Evolutionary conservation across 2,113 vertebrate species (phyloP), one percentile per base, ranked within the genome.

Genomic region (Paraplagusia blochii): DNA sequence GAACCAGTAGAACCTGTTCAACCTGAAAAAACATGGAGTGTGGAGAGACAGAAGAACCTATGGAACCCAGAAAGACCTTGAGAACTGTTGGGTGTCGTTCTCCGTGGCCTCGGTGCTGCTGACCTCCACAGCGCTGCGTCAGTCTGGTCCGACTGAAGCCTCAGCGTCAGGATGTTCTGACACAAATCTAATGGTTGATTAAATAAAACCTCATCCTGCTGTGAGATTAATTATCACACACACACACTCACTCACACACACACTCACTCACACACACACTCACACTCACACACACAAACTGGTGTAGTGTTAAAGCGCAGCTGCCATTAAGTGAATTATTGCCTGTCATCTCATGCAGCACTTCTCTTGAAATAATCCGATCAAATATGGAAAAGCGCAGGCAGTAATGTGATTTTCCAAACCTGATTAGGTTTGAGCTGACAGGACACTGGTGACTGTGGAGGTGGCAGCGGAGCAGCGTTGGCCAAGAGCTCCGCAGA

Each of bases 291-390:
- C 22, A 29, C 22, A 85, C 87, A 82, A 83, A 77, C 72, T 70
- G 84, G 67, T 67, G 46, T 71, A 59, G 81, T 79, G 61, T 76
- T 67, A 53, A 70, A 73, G 65, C 18, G 33, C 15, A 35, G 67
- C 29, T 63, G 71, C 63, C 72, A 88, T 88, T 90, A 90, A 92
- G 45, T 84, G 71, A 88, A 87, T 91, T 90, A 90, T 84, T 14
- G 47, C 53, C 74, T 78, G 69, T 85, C 74, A 79, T 63, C 53
- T 44, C 54, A 79, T 88, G 82, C 78, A 79, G 74, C 82, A 77
- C 70, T 86, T 88, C 69, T 77, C 77, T 59, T 80, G 63, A 75
- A 77, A 80, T 91, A 90, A 92, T 92, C 79, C 57, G 82, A 90
- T 91, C 74, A 81, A 44, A 70, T 87, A 89, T 90, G 87, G 83